Evolutionary conservation across 2,797 vertebrate species (phyloP), one percentile per base, ranked within the genome.

Genomic region (Alfaro cultratus): DNA sequence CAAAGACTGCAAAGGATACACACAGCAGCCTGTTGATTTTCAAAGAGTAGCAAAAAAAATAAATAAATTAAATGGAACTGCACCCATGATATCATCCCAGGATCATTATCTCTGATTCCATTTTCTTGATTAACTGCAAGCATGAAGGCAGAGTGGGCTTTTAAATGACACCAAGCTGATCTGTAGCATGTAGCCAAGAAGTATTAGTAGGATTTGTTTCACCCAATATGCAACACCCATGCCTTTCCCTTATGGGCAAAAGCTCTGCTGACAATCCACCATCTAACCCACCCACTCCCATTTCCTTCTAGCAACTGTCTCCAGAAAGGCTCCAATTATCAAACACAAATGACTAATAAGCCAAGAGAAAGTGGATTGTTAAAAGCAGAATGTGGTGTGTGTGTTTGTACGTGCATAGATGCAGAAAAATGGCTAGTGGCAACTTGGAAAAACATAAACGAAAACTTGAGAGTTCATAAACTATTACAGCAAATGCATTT

Each of bases 181-280:
- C 80, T 87, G 84, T 91, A 86, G 88, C 79, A 86, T 87, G 84
- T 84, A 90, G 82, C 89, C 73, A 83, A 83, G 80, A 83, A 87
- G 91, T 91, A 94, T 91, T 90, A 89, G 82, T 83, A 92, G 90
- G 82, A 95, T 95, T 93, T 68, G 39, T 92, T 87, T 91, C 86
- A 85, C 90, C 88, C 90, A 81, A 85, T 82, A 82, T 82, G 73
- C 72, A 15, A 79, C 83, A 23, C 87, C 87, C 81, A 81, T 78
- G 78, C 82, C 79, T 89, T 90, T 86, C 92, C 91, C 90, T 93
- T 93, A 92, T 85, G 51, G 74, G 87, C 85, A 86, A 85, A 81
- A 84, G 80, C 85, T 90, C 83, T 85, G 85, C 82, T 85, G 78
- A 91, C 87, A 81, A 76, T 76, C 91, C 85, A 84, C 76, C 86